Evolutionary conservation across 2,888 invertebrate genomes (phyloP).

Genomic region (Scaptomyza caliginosa): DNA sequence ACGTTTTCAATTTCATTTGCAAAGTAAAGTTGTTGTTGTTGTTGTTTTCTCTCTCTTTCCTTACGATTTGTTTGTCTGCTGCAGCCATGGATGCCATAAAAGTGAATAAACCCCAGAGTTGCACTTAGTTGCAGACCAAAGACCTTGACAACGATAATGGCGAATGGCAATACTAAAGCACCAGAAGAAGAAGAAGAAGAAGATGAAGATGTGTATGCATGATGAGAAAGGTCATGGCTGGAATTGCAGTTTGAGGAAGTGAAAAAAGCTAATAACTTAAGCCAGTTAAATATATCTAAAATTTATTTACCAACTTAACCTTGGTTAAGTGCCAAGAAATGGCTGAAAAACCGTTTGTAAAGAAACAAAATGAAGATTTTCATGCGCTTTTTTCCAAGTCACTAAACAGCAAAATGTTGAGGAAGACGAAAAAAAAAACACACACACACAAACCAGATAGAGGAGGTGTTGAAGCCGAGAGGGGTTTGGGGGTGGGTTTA

Average conservation of each 20-base stretch:
- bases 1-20: slow-evolving; percentile 77
- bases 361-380: slow-evolving; percentile 6
- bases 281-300: no score
- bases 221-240: slow-evolving; percentile 30
- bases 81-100: slow-evolving; percentile 58
- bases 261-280: no score
- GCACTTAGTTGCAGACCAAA: slow-evolving; percentile 23
- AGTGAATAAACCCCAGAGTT: slow-evolving; percentile 49
- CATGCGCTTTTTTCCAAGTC: slow-evolving; percentile 52
- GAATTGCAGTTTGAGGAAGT: slow-evolving; percentile 1
- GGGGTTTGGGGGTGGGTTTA: no score
- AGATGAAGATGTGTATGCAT: background rate
- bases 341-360: slow-evolving; percentile 6
- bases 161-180: slow-evolving; percentile 9
- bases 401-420: slow-evolving; percentile 35
- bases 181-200: background rate
- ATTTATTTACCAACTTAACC: slow-evolving; percentile 51
- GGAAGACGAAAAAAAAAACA: no score
- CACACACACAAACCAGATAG: background rate
- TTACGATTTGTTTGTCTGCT: slow-evolving; percentile 22
- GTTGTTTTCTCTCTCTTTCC: slow-evolving; percentile 16
- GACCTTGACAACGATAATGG: slow-evolving; percentile 54
- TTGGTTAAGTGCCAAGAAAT: slow-evolving; percentile 66
- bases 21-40: slow-evolving; percentile 7
- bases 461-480: background rate